Conservation (phyloP, 2,888 invertebrate species). For the Philereme transversata region DNA sequence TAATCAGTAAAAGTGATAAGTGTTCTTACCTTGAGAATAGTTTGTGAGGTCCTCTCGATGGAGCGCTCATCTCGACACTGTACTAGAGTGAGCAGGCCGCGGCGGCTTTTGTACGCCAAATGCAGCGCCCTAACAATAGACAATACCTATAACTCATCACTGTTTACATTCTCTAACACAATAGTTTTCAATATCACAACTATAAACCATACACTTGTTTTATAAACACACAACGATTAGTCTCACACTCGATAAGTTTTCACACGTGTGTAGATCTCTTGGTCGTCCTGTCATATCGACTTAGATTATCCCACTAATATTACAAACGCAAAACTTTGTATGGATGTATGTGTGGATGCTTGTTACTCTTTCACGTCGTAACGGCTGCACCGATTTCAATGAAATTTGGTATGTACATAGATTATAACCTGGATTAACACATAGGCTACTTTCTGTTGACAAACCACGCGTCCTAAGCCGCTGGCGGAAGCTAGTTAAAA, state of each 20-base stretch:
- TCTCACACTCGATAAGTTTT: slow-evolving; percentile 66
- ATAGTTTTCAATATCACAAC: slow-evolving; percentile 76
- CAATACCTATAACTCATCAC: slow-evolving; percentile 36
- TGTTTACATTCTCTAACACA: slow-evolving; percentile 72
- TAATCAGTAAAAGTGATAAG: neutral
- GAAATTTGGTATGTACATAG: no score
- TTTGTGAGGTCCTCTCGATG: slow-evolving; percentile 67
- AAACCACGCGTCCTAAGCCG: no score
- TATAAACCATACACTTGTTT: slow-evolving; percentile 75
- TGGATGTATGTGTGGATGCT: no score
- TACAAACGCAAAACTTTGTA: no score
- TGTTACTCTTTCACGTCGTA: no score
- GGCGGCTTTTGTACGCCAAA: slow-evolving; percentile 80
- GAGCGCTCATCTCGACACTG: slow-evolving; percentile 71
- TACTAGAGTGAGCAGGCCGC: slow-evolving; percentile 68
- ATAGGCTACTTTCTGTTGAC: no score
- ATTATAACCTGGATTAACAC: no score
- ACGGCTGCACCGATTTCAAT: no score
- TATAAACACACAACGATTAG: slow-evolving; percentile 69
- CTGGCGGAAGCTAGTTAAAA: no score
- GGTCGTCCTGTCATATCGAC: no score
- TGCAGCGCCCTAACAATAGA: slow-evolving; percentile 75
- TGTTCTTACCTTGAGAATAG: slow-evolving; percentile 70
- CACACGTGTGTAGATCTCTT: slow-evolving; percentile 49
- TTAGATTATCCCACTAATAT: no score